phyloP scores from a whole-genome alignment of 2,113 vertebrate species.

The Apistogramma diplotaenia region DNA sequence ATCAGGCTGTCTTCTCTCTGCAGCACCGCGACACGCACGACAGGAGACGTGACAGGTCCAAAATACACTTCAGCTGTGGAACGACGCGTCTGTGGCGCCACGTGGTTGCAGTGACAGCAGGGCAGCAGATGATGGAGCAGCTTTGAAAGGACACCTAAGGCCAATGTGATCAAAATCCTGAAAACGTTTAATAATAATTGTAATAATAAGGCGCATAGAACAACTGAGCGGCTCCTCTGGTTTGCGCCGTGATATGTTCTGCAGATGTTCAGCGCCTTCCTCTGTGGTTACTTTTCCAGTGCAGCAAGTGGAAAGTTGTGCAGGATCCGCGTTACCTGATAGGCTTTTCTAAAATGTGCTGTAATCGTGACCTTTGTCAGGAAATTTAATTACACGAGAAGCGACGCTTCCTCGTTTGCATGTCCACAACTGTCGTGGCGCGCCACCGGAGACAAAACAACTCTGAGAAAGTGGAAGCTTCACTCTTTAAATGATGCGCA shows the following conservation, averaged over 20 bases:
- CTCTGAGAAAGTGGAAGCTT: fast-evolving
- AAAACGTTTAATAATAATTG: not conserved
- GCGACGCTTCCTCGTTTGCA: slow-evolving; percentile 25
- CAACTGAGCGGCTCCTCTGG: not conserved
- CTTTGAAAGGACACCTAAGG: not conserved
- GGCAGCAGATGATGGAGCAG: not conserved
- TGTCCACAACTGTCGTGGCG: not conserved
- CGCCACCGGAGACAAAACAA: fast-evolving
- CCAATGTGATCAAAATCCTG: not conserved
- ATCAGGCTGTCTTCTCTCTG: not conserved
- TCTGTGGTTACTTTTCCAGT: slow-evolving; percentile 36
- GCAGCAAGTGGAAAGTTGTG: slow-evolving; percentile 59
- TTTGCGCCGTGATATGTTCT: slow-evolving; percentile 18
- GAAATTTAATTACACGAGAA: slow-evolving; percentile 17
- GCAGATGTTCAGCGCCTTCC: slow-evolving; percentile 40
- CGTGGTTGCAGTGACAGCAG: not conserved
- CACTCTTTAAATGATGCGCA: fast-evolving
- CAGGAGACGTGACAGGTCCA: not conserved
- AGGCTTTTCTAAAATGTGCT: slow-evolving; percentile 1
- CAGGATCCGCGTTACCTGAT: slow-evolving; percentile 32
- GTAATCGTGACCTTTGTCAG: slow-evolving; percentile 24
- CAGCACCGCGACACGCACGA: not conserved
- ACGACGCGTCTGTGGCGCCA: not conserved
- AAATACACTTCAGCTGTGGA: not conserved
- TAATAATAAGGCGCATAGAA: not conserved